Base-by-base conservation (phyloP, 2,113 vertebrate genomes). In the Gallinago undulata region DNA sequence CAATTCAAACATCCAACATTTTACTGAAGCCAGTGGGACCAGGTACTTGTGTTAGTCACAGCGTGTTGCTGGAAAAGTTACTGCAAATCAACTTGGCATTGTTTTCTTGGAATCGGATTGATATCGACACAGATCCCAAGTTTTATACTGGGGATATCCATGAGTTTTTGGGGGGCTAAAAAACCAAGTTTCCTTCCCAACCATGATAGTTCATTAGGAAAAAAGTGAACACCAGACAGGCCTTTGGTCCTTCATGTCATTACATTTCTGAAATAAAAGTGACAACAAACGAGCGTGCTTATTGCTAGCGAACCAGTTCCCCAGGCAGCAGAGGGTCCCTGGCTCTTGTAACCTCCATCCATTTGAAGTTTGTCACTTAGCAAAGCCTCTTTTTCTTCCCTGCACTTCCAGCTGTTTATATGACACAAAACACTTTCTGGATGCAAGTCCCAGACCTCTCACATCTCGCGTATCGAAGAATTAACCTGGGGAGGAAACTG, bases 361-460 rank as follows among this genome's bases (percentile, higher is more conserved):
- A 51, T 81, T 78, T 89, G 43, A 96, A 91, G 74, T 64, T 6
- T 78, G 56, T 31, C 60, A 85, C 76, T 93, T 85, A 84, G 63
- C 39, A 83, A 73, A 87, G 62, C 67, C 82, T 94, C 66, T 56
- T 90, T 68, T 85, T 64, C 50, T 48, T 43, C 31, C 35, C 72
- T 41, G 43, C 35, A 33, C 89, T 88, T 93, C 85, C 78, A 94
- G 90, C 85, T 85, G 92, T 80, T 90, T 90, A 66, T 89, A 47
- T 31, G 85, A 85, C 82, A 90, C 62, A 72, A 91, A 87, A 16
- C 33, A 66, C 82, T 73, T 94, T 64, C 85, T 80, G 63, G 62
- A 93, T 83, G 17, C 70, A 33, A 94, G 82, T 66, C 88, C 79
- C 92, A 90, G 85, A 68, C 53, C 90, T 97, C 92, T 96, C 70